Percentiles rank a stretch among this genome's conserved stretches.
Conservation (phyloP, 1,140 invertebrate genomes). For the Euborellia annulipes region DNA sequence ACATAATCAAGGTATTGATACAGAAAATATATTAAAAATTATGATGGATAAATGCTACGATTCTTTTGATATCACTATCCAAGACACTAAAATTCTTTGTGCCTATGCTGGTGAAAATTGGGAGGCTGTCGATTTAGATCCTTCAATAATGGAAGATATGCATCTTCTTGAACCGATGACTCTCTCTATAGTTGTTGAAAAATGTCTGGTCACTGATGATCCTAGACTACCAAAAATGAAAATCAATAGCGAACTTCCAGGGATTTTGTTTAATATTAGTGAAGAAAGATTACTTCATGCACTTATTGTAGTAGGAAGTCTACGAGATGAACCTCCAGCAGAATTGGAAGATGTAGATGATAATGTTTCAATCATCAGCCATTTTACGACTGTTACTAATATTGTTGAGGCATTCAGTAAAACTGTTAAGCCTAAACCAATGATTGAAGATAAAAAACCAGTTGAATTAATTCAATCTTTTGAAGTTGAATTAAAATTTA, state of each 20-base stretch:
- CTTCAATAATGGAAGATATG: constrained; percentile 25
- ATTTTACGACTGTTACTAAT: too few species aligned
- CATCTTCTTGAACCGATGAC: constrained; percentile 66
- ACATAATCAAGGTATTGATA: constrained; percentile 35
- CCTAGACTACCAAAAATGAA: constrained; percentile 70
- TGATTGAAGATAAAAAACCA: constrained; percentile 6
- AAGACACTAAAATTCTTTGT: constrained; percentile 53
- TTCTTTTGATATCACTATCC: constrained; percentile 62
- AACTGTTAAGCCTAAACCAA: too few species aligned
- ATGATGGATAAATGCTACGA: constrained; percentile 75
- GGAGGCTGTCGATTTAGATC: constrained; percentile 29
- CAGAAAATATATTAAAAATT: constrained; percentile 49
- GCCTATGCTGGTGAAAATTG: constrained; percentile 56
- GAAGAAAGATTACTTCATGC: constrained; percentile 39
- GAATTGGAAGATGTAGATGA: too few species aligned
- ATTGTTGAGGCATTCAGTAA: too few species aligned
- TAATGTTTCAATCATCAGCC: too few species aligned
- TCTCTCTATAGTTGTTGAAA: constrained; percentile 59
- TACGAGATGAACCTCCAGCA: constrained; percentile 32
- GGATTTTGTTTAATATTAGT: constrained; percentile 34
- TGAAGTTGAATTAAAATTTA: constrained; percentile 59
- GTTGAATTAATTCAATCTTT: constrained; percentile 48
- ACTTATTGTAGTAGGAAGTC: constrained; percentile 41
- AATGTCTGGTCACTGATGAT: constrained; percentile 79
- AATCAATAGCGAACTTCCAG: constrained; percentile 40